A percentile compares a stretch with the other conserved stretches of the same genome.
Evolutionary conservation across 2,113 vertebrate species (phyloP).

Genomic region (Pteropus alecto): DNA sequence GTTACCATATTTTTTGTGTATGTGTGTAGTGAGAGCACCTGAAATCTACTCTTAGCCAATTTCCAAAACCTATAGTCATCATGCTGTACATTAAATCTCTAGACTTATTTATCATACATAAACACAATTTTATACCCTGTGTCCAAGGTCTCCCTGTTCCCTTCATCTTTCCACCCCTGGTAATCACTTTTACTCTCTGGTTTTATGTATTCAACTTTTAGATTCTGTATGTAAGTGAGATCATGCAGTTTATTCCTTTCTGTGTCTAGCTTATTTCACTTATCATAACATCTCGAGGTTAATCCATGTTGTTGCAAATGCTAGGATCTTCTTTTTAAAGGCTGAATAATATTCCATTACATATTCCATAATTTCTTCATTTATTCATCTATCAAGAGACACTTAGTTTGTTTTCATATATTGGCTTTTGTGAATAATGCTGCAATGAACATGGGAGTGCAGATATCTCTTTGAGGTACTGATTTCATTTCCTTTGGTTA

Average conservation of each 20-base stretch:
- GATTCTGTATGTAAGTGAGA: background rate
- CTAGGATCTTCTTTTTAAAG: background rate
- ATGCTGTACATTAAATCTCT: background rate
- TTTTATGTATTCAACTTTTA: background rate
- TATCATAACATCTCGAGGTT: background rate
- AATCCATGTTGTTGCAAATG: background rate
- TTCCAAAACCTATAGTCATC: background rate
- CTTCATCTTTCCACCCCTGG: background rate
- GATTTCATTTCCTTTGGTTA: background rate
- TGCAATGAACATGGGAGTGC: background rate
- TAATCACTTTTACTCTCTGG: background rate
- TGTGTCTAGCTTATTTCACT: background rate
- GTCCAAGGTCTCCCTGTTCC: background rate
- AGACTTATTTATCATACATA: background rate
- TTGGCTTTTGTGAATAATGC: background rate
- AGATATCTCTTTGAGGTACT: background rate
- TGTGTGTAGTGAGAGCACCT: background rate
- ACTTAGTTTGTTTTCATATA: background rate
- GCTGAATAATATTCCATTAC: background rate
- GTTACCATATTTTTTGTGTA: background rate
- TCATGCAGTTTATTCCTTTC: background rate
- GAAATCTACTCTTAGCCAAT: background rate
- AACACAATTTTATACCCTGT: background rate
- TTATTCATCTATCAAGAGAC: background rate
- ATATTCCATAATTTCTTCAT: background rate